These are phyloP conservation scores for Baryphthengus martii DNA, from an alignment of 2,113 vertebrate species.

Conservation along the genomic window DNA sequence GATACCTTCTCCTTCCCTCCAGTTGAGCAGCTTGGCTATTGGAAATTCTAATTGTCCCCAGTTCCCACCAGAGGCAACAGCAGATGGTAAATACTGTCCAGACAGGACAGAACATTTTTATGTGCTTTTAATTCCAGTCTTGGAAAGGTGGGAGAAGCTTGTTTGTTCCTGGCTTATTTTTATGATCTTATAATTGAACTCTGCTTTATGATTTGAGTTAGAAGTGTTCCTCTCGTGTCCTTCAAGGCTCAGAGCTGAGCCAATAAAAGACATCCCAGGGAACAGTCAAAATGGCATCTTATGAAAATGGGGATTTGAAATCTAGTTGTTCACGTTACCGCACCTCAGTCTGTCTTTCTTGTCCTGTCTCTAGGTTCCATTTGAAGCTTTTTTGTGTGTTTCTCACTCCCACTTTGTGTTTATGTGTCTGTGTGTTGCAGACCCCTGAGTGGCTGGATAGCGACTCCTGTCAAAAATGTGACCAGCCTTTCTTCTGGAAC, in stretches of 20 bases:
- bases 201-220: neutral
- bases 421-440: constrained; percentile 69
- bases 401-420: neutral
- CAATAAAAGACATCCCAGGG: neutral
- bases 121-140: neutral
- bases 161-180: neutral
- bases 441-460: constrained; percentile 98
- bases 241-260: neutral
- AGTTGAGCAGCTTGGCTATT: neutral
- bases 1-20: neutral
- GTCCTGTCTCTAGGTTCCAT: neutral
- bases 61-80: neutral
- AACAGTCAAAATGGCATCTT: neutral
- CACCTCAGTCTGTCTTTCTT: neutral
- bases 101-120: neutral
- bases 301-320: neutral
- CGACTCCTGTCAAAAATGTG: constrained; percentile 97
- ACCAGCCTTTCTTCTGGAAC: constrained; percentile 99
- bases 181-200: neutral
- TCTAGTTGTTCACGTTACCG: neutral
- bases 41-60: neutral
- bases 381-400: neutral
- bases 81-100: neutral
- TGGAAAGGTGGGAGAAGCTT: neutral
- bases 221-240: neutral